Conservation (phyloP, 2,888 invertebrate species). For the Rhagium mordax region DNA sequence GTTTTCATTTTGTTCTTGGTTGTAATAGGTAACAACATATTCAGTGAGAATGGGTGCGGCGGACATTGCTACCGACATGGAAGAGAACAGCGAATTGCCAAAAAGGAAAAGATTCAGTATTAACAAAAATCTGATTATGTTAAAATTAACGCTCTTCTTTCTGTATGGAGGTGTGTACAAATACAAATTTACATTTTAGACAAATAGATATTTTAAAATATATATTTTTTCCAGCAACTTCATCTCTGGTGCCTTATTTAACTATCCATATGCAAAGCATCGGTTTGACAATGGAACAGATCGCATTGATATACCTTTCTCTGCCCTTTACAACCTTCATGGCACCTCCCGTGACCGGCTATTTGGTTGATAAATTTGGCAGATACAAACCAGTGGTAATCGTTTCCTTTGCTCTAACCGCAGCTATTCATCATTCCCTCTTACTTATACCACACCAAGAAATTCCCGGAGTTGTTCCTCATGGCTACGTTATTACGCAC, state of each 20-base stretch:
- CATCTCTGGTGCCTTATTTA: slow-evolving; percentile 87
- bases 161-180: slow-evolving; percentile 81
- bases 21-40: slow-evolving; percentile 19
- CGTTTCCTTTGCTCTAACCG: slow-evolving; percentile 83
- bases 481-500: slow-evolving; percentile 82
- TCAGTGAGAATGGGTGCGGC: slow-evolving; percentile 70
- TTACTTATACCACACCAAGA: slow-evolving; percentile 86
- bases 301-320: slow-evolving; percentile 89
- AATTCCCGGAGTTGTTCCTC: slow-evolving; percentile 82
- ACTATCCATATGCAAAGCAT: slow-evolving; percentile 94
- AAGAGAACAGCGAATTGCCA: slow-evolving; percentile 64
- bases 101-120: slow-evolving; percentile 70
- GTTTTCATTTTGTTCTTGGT: slow-evolving; percentile 45
- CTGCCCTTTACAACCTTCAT: slow-evolving; percentile 90
- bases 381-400: slow-evolving; percentile 89
- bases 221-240: slow-evolving; percentile 77
- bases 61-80: slow-evolving; percentile 70
- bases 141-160: slow-evolving; percentile 87
- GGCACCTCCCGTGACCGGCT: slow-evolving; percentile 88
- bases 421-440: slow-evolving; percentile 85
- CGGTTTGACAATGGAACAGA: slow-evolving; percentile 89
- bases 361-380: slow-evolving; percentile 89
- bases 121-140: slow-evolving; percentile 85
- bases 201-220: neutral
- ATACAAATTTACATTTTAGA: neutral